Evolutionary conservation across 2,888 invertebrate species (phyloP), one percentile per base, ranked within the genome.

Genomic region (Pseudeuparius sepicola): DNA sequence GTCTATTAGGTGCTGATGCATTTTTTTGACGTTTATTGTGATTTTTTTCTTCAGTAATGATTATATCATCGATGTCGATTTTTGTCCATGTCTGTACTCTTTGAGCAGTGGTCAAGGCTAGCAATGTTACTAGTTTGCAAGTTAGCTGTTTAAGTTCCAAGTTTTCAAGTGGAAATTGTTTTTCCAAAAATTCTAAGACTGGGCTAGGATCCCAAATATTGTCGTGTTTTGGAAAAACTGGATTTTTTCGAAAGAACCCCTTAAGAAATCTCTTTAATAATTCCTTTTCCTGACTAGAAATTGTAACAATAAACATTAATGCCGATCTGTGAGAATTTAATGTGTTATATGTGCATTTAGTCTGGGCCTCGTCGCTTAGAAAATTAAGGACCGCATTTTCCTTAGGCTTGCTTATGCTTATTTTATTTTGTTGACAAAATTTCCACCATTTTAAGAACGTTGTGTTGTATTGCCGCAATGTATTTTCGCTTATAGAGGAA

Each of bases 241-340:
- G 25, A 10, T 20, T 27, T 10, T 25, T 6, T 11, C 34, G 18
- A 12, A 20, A 34, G 9, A 15, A 13, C 7, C 20, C 34, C 12
- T 17, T 32, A 12, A 32, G 15, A n/a, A 32, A 32, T 6, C 24
- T 20, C 14, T 32, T 32, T 4, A 32, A 11, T 14, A 12, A 10
- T 3, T 12, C 14, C 12, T 31, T 15, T 7, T 14, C 20, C 5
- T 14, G 20, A 9, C 18, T 2, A 10, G 11, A 12, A 10, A 13
- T 14, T 20, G 20, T 13, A 31, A 31, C 14, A 7, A 32, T 32
- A 24, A 32, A 13, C 10, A 16, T 15, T n/a, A 32, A 17, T 6
- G 32, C 32, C 10, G 32, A 32, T 11, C 14, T 12, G 24, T 32
- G 24, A 24, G 17, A 17, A 24, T 24, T 32, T 4, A 32, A 32